Evolutionary conservation across 1,140 invertebrate genomes (phyloP), one percentile per base, ranked within the genome.

Genomic region (Drosophila jambulina): DNA sequence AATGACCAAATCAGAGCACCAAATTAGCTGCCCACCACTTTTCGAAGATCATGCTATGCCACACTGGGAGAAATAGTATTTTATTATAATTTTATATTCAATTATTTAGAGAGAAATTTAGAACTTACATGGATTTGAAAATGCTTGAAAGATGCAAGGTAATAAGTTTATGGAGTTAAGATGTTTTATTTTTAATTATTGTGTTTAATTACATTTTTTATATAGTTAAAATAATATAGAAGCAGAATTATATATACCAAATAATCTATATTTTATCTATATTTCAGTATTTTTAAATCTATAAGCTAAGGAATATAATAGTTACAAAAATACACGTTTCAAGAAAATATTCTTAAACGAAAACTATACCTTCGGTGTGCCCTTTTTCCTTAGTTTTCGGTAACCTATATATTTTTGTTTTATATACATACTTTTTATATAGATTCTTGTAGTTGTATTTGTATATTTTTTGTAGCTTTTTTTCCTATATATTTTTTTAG

Each of bases 1-100:
- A 86, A 86, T 87, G 76, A 77, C 65, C 83, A 88, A 87, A 87
- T 80, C 71, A 69, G 71, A 48, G 68, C 80, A 71, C 68, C 84
- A 83, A 88, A 83, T 88, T 77, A 87, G 84, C 80, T 78, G 84
- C 84, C 83, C 84, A 88, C 84, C 19, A 83, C 21, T 49, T 45
- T 77, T 34, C 38, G 19, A 36, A 46, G 64, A 83, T 80, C 48
- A 59, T 75, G 67, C 43, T 63, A 45, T 2, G 1, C 10, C 9
- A 36, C 54, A 59, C 40, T 10, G 21, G 8, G 21, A 59, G 61
- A 64, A 64, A 29, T 21, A 7, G 13, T 13, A 2, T 3, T 12
- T 12, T 13, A 21, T 13, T 43, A 21, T 43, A 43, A 13, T 43
- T 43, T 6, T 13, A 6, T n/a, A n/a, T n/a, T 12, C 12, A 13